Evolutionary conservation across 1,140 invertebrate genomes (phyloP).

Genomic region (Calliphora vicina): DNA sequence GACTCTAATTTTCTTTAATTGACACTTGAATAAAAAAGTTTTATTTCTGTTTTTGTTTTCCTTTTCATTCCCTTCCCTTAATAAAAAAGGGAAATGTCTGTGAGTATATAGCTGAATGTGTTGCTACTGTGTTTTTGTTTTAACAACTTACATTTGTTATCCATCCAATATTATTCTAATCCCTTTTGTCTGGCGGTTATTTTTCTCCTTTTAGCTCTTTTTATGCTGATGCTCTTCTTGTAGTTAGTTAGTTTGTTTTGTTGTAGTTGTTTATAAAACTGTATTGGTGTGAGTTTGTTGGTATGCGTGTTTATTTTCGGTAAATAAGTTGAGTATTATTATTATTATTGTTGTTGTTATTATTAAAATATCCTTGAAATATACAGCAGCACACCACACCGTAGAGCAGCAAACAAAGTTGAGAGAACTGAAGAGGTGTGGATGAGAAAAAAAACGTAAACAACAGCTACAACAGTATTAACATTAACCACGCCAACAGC

Average conservation of each 20-base stretch:
- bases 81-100: too few species aligned
- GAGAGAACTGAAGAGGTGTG: background rate
- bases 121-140: background rate
- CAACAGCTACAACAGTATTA: background rate
- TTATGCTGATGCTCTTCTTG: background rate
- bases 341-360: background rate
- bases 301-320: background rate
- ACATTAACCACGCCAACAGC: background rate
- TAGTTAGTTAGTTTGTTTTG: background rate
- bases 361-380: constrained; percentile 19
- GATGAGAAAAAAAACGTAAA: background rate
- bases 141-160: constrained; percentile 27
- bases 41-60: background rate
- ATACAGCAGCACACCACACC: background rate
- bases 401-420: background rate
- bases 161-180: constrained; percentile 32
- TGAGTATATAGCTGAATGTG: background rate
- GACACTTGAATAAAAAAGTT: constrained; percentile 25
- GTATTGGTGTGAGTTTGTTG: background rate
- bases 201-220: background rate
- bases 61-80: background rate
- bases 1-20: constrained; percentile 23
- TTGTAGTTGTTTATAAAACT: background rate
- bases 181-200: constrained; percentile 28
- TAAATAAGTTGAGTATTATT: background rate